Percentiles rank a stretch among this genome's conserved stretches.
phyloP scores from a whole-genome alignment of 2,113 vertebrate species.

The Alexandromys fortis region DNA sequence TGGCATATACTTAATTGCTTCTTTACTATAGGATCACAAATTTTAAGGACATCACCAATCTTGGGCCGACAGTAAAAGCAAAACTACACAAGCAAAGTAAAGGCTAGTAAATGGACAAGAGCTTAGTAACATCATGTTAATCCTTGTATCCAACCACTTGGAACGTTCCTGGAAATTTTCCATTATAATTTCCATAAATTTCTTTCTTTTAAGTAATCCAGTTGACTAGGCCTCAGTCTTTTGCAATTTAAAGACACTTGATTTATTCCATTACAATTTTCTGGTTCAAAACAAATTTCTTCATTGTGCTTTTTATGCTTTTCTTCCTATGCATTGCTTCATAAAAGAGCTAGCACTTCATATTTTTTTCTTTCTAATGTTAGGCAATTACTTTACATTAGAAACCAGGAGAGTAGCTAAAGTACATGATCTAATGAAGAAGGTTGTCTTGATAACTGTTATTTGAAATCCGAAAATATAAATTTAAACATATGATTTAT shows the following conservation, averaged over 20 bases:
- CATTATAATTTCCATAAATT: background rate
- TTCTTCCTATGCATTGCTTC: background rate
- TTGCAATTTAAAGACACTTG: background rate
- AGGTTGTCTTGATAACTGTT: background rate
- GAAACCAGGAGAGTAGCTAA: background rate
- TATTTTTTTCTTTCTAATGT: constrained; percentile 9
- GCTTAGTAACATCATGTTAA: background rate
- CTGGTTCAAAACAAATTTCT: constrained; percentile 13
- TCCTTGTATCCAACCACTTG: background rate
- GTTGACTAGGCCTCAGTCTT: background rate
- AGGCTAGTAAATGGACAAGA: background rate
- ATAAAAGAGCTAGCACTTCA: background rate
- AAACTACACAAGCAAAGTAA: background rate
- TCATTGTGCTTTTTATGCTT: background rate
- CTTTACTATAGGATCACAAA: background rate
- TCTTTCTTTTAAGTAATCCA: constrained; percentile 4
- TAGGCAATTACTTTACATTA: constrained; percentile 10
- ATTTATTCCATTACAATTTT: background rate
- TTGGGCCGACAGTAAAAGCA: background rate
- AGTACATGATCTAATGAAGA: background rate
- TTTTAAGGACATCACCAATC: background rate
- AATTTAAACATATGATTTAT: constrained; percentile 11
- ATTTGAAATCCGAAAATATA: background rate
- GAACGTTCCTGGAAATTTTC: background rate
- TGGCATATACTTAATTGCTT: background rate